Evolutionary conservation across 2,113 vertebrate genomes (phyloP).

Genomic region (Leptobrachium leishanense): DNA sequence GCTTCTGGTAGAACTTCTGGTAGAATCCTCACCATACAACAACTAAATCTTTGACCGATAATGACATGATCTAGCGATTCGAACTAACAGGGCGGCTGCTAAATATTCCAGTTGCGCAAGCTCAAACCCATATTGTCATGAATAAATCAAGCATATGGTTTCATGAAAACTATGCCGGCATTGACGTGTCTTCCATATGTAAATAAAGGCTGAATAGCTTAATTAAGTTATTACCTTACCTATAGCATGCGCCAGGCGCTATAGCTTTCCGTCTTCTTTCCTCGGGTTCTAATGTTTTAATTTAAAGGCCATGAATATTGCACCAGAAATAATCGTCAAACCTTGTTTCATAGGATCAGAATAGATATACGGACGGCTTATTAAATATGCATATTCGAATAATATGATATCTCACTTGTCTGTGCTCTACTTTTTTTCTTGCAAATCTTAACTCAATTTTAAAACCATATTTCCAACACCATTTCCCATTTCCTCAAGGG

Average conservation of each 20-base stretch:
- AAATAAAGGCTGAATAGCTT: background rate
- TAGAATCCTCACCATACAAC: slow-evolving; percentile 3
- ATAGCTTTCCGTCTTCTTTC: background rate
- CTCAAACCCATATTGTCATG: background rate
- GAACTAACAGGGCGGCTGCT: slow-evolving; percentile 24
- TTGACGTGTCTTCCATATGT: background rate
- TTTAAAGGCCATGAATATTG: slow-evolving; percentile 39
- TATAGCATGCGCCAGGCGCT: background rate
- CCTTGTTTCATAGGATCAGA: background rate
- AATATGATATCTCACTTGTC: slow-evolving; percentile 32
- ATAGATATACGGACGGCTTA: slow-evolving; percentile 9
- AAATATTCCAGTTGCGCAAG: background rate
- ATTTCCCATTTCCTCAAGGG: slow-evolving; percentile 59
- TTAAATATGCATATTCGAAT: slow-evolving; percentile 30
- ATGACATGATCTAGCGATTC: slow-evolving; percentile 26
- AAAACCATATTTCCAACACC: slow-evolving; percentile 53
- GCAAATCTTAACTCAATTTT: slow-evolving; percentile 56
- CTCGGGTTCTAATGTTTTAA: slow-evolving; percentile 20
- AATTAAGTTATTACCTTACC: background rate
- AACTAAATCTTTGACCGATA: slow-evolving; percentile 22
- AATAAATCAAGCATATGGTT: background rate
- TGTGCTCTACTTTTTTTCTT: slow-evolving; percentile 13
- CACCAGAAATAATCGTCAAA: slow-evolving; percentile 35
- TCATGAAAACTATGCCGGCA: background rate
- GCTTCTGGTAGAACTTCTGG: too few relatives aligned